phyloP scores from a whole-genome alignment of 2,113 vertebrate species.

The Empidonax traillii region DNA sequence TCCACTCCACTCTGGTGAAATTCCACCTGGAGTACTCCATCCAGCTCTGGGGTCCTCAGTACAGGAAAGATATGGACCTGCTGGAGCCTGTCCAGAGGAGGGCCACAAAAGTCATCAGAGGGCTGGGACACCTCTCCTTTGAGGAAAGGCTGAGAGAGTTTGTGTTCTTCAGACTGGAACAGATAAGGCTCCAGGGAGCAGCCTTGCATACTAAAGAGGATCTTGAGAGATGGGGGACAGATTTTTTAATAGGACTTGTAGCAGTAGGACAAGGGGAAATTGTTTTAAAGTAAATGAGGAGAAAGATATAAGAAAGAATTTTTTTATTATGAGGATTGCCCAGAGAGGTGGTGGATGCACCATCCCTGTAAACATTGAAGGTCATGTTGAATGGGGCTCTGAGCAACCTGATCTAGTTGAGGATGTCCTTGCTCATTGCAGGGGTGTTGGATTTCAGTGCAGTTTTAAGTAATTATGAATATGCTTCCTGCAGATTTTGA shows the following conservation, averaged over 20 bases:
- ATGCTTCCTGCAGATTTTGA: neutral
- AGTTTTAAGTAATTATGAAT: neutral
- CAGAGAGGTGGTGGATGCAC: neutral
- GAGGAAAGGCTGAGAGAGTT: neutral
- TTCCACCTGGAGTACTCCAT: neutral
- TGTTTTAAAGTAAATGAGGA: neutral
- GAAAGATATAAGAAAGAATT: neutral
- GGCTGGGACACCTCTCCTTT: neutral
- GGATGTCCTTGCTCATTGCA: neutral
- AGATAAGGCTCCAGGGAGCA: neutral
- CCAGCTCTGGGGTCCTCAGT: neutral
- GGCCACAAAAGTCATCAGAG: neutral
- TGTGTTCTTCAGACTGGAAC: neutral
- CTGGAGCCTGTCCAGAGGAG: neutral
- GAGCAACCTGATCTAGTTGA: neutral
- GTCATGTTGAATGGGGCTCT: neutral
- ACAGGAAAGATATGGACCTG: neutral
- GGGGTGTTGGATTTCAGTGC: neutral
- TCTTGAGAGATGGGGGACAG: neutral
- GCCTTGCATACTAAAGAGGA: neutral
- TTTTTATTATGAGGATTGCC: neutral
- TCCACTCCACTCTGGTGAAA: neutral
- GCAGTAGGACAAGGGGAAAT: neutral
- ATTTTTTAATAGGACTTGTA: neutral
- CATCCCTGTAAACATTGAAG: neutral